Percentiles rank a stretch among this genome's conserved stretches.
Conservation (phyloP, 2,888 invertebrate genomes). For the Ceraclea dissimilis region DNA sequence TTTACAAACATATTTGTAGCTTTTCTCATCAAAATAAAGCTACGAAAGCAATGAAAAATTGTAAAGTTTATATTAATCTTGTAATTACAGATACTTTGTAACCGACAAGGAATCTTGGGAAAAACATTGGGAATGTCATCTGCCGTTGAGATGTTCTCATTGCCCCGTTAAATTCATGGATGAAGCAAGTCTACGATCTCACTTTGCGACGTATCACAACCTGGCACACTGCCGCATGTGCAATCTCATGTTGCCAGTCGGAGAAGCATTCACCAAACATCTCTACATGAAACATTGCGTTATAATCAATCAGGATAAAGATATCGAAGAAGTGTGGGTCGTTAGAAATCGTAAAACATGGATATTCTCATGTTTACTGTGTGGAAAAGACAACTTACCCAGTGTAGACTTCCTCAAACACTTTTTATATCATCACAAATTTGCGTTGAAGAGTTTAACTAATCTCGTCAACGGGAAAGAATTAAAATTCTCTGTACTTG, state of each 20-base stretch:
- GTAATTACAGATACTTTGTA: constrained; percentile 41
- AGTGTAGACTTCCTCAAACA: constrained; percentile 38
- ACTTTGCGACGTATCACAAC: constrained; percentile 36
- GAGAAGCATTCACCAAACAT: constrained; percentile 38
- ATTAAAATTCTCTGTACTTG: constrained; percentile 37
- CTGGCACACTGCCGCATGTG: constrained; percentile 43
- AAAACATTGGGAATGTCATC: constrained; percentile 38
- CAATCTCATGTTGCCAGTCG: constrained; percentile 38
- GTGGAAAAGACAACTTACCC: constrained; percentile 35
- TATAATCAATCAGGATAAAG: constrained; percentile 33
- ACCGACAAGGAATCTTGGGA: constrained; percentile 38
- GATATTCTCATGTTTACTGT: constrained; percentile 38
- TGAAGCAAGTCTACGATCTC: constrained; percentile 34
- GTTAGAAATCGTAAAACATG: constrained; percentile 10
- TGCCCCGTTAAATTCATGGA: constrained; percentile 37
- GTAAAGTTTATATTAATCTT: too few species aligned
- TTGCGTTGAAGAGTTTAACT: constrained; percentile 43
- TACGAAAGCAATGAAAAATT: too few species aligned
- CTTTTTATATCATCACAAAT: constrained; percentile 43
- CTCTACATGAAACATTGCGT: constrained; percentile 41
- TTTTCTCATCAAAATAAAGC: too few species aligned
- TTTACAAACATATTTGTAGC: too few species aligned
- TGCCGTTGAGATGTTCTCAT: constrained; percentile 45
- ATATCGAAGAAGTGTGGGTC: constrained; percentile 36
- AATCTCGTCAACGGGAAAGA: constrained; percentile 37